Conservation (phyloP, 2,888 invertebrate genomes). For the Amphimallon solstitiale region DNA sequence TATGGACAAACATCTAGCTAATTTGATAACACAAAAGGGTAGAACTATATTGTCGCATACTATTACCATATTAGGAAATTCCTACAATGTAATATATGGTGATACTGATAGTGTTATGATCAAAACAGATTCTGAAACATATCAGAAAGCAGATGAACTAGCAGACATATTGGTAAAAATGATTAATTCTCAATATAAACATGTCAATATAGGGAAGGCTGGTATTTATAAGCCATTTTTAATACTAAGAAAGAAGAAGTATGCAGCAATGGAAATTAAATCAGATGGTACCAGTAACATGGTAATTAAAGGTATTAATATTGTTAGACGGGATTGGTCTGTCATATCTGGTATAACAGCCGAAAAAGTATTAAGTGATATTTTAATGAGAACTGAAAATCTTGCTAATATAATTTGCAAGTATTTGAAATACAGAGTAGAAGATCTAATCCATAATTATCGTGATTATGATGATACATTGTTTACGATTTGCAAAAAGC, state of each 20-base stretch:
- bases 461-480: neutral
- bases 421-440: neutral
- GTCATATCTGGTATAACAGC: constrained; percentile 4
- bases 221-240: constrained; percentile 22
- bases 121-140: constrained; percentile 89
- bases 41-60: constrained; percentile 89
- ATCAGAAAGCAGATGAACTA: constrained; percentile 69
- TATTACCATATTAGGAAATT: constrained; percentile 77
- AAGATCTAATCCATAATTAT: constrained; percentile 13
- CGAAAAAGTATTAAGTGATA: neutral
- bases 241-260: constrained; percentile 13
- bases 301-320: constrained; percentile 18
- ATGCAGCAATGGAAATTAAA: neutral
- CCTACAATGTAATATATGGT: constrained; percentile 93
- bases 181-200: constrained; percentile 4
- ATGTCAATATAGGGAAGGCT: constrained; percentile 13
- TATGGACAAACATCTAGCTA: constrained; percentile 95
- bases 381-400: neutral
- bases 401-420: neutral
- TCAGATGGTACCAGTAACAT: neutral
- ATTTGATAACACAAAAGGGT: constrained; percentile 92
- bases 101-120: constrained; percentile 99
- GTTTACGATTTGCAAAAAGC: constrained; percentile 15
- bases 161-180: neutral
- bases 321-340: constrained; percentile 24